Evolutionary conservation across 2,888 invertebrate genomes (phyloP), one percentile per base, ranked within the genome.

Genomic region (Drosophila recens): DNA sequence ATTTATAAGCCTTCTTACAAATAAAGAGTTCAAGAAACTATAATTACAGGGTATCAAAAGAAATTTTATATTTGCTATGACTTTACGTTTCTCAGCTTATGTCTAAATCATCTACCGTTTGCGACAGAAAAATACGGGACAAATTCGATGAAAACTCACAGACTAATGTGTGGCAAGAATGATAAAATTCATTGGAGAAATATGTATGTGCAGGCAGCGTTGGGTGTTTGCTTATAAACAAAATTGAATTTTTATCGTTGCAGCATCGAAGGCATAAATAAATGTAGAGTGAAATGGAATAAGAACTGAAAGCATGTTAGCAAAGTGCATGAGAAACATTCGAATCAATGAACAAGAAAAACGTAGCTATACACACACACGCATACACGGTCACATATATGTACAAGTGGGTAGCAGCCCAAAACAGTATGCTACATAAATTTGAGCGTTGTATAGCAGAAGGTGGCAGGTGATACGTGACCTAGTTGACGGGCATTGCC

Each of bases 341-440:
- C 79, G 80, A 87, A 72, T 87, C 85, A 84, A 82, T 86, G 80
- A 85, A 80, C 85, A 86, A 84, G 85, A 86, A 87, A 86, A 86
- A 75, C 80, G 82, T 80, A 72, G 56, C 38, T 30, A 53, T n/a
- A 54, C 42, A 64, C 38, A 63, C 10, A 49, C 48, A 63, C 10
- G 46, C 48, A 48, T 17, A 62, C 54, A 40, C 11, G 15, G n/a
- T 33, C 17, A 61, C 23, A 42, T 45, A 13, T 4, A 36, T 13
- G 4, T 27, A 66, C 17, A 38, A 15, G 13, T 52, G 38, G 30
- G 23, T 30, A 43, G 36, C 74, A 78, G 72, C 72, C 78, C 27
- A 27, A 58, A 80, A 86, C 82, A 83, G 83, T 70, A 82, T 80
- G 76, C 74, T 53, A 73, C 76, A 87, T 74, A 75, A 80, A 67